Evolutionary conservation across 2,888 invertebrate genomes (phyloP).

Genomic region (Cephonodes hylas): DNA sequence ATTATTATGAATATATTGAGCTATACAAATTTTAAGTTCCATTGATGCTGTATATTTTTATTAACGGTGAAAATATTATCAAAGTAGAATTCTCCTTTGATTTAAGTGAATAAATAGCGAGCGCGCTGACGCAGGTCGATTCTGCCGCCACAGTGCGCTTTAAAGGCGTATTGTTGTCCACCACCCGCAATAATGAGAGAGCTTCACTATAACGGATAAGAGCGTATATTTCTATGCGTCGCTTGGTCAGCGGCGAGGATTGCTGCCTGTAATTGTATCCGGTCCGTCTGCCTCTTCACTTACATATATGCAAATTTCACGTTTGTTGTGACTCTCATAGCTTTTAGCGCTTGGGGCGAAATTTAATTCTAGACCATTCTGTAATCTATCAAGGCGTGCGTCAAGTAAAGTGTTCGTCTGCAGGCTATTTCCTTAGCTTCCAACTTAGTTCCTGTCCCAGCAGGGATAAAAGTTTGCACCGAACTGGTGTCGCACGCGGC

Average conservation of each 20-base stretch:
- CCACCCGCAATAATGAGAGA: conserved; percentile 67
- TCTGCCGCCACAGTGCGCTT: conserved; percentile 28
- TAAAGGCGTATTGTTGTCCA: conserved; percentile 46
- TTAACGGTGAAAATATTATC: not conserved
- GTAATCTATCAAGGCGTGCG: conserved; percentile 32
- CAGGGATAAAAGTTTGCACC: conserved; percentile 56
- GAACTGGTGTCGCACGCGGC: conserved; percentile 44
- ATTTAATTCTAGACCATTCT: conserved; percentile 24
- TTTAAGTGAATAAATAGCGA: not conserved
- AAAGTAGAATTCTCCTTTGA: not conserved
- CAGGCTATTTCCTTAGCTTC: conserved; percentile 43
- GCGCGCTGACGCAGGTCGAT: not conserved
- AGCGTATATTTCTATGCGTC: conserved; percentile 59
- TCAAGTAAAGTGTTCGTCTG: conserved; percentile 34
- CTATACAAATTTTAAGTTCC: too few relatives aligned
- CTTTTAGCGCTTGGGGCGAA: conserved; percentile 22
- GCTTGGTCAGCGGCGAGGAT: conserved; percentile 55
- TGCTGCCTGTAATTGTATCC: conserved; percentile 76
- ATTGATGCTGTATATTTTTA: too few relatives aligned
- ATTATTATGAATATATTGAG: too few relatives aligned
- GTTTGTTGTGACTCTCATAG: not conserved
- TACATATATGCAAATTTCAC: conserved; percentile 41
- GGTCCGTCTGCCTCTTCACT: conserved; percentile 43
- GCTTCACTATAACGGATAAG: conserved; percentile 60
- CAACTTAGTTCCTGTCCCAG: conserved; percentile 38